Percentiles rank a stretch among this genome's conserved stretches.
Evolutionary conservation across 1,140 invertebrate genomes (phyloP).

Genomic region (Drosophila lowei): DNA sequence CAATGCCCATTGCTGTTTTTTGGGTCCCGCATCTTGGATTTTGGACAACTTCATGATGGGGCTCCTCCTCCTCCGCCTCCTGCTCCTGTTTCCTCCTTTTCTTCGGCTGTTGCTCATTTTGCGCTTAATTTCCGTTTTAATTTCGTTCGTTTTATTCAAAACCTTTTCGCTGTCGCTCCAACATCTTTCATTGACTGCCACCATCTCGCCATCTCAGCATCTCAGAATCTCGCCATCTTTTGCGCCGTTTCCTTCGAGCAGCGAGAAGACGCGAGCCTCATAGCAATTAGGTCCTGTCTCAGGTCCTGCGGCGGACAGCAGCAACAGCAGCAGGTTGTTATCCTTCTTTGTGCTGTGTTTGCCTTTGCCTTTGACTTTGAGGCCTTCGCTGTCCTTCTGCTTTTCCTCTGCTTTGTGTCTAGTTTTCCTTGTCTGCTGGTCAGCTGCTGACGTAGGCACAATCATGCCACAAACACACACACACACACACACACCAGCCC

Average conservation of each 20-base stretch:
- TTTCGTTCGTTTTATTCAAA: conserved; percentile 71
- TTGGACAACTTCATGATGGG: neutral
- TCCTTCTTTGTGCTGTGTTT: conserved; percentile 35
- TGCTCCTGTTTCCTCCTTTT: neutral
- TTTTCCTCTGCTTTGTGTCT: neutral
- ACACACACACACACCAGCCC: neutral
- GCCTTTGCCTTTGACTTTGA: conserved; percentile 39
- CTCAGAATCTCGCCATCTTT: too few species aligned
- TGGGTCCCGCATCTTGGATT: conserved; percentile 3
- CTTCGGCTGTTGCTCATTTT: conserved; percentile 52
- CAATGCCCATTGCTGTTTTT: too few species aligned
- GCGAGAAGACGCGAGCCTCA: conserved; percentile 36
- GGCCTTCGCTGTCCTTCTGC: neutral
- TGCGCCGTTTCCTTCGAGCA: neutral
- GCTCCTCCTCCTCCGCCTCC: neutral
- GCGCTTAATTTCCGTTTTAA: conserved; percentile 74
- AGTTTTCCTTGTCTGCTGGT: conserved; percentile 30
- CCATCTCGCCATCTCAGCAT: conserved; percentile 3
- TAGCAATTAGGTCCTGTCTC: conserved; percentile 41
- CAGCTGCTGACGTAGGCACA: conserved; percentile 60
- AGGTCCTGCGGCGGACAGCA: conserved; percentile 36
- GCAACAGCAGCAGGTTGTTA: neutral
- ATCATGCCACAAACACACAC: conserved; percentile 3
- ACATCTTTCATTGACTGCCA: conserved; percentile 29
- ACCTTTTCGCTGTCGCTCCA: conserved; percentile 53